Evolutionary conservation across 2,888 invertebrate species (phyloP).

Genomic region (Plebejus argus): DNA sequence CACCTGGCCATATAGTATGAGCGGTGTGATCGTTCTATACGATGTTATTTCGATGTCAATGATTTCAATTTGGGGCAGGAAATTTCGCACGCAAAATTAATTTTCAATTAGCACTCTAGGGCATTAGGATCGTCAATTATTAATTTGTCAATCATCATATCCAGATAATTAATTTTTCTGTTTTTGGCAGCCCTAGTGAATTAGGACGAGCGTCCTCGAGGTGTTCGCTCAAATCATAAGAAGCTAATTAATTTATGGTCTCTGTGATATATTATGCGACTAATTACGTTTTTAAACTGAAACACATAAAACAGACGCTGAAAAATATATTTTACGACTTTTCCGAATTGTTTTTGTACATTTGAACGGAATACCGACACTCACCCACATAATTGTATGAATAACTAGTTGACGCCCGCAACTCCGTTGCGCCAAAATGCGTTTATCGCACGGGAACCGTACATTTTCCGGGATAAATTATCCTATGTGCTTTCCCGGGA

Average conservation of each 20-base stretch:
- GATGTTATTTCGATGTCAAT: background rate
- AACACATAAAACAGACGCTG: background rate
- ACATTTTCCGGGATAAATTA: too few relatives aligned
- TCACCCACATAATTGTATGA: too few relatives aligned
- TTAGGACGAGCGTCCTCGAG: background rate
- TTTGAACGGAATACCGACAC: background rate
- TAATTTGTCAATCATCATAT: background rate
- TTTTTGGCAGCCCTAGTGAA: background rate
- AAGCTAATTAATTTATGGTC: constrained; percentile 2
- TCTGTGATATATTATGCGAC: background rate
- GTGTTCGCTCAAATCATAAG: background rate
- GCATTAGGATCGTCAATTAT: background rate
- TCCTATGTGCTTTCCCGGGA: too few relatives aligned
- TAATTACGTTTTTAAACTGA: background rate
- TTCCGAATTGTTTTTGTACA: background rate
- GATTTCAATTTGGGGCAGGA: background rate
- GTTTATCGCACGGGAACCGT: too few relatives aligned
- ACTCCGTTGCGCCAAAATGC: too few relatives aligned
- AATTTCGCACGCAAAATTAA: background rate
- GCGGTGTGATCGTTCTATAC: too few relatives aligned
- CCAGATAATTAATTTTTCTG: background rate
- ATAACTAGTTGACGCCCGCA: too few relatives aligned
- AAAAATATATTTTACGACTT: background rate
- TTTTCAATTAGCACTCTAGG: background rate
- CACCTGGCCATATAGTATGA: too few relatives aligned